These are phyloP conservation scores for Gymnarchus niloticus DNA, from an alignment of 2,113 vertebrate species.

Conservation along the genomic window DNA sequence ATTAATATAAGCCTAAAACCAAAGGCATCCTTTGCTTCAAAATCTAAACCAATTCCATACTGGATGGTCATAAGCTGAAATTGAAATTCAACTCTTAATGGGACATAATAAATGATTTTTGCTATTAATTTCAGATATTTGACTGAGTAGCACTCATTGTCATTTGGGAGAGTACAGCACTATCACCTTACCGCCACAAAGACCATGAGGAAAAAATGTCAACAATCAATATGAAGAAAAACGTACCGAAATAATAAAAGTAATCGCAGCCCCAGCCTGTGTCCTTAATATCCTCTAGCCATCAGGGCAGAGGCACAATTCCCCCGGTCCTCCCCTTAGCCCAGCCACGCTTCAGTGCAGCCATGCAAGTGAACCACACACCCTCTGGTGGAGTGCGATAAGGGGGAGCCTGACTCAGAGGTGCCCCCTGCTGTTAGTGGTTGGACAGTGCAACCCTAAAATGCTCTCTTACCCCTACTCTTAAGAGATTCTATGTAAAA, in stretches of 20 bases:
- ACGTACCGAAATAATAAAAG: neutral
- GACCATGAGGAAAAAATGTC: neutral
- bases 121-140: neutral
- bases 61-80: neutral
- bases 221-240: neutral
- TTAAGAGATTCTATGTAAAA: neutral
- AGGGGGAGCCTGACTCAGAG: neutral
- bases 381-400: neutral
- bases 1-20: neutral
- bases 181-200: neutral
- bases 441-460: neutral
- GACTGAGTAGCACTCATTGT: neutral
- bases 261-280: neutral
- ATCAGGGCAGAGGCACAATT: neutral
- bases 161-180: too few relatives aligned
- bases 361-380: neutral
- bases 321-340: neutral
- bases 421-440: neutral
- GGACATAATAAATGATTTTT: neutral
- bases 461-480: neutral
- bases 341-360: neutral
- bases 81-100: neutral
- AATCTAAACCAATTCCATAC: neutral
- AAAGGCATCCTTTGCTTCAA: neutral
- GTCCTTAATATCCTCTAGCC: neutral